Base-by-base conservation (phyloP, 2,888 invertebrate genomes). In the Eupithecia subfuscata region DNA sequence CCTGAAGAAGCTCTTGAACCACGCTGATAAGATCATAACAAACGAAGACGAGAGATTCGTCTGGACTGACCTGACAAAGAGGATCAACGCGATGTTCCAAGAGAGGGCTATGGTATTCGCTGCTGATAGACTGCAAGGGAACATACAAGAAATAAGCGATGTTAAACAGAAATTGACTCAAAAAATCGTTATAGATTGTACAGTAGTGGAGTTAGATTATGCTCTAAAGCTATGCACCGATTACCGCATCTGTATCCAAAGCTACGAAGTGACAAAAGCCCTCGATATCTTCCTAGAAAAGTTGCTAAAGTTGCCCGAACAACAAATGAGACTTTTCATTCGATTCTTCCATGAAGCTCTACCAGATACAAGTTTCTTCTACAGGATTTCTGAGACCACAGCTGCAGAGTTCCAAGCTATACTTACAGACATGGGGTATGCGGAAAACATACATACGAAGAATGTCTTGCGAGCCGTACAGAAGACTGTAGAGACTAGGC, bases 351-450 rank as follows among this genome's bases (percentile, higher is more conserved):
- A 83, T 30, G 81, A 79, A 67, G 71, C 75, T 22, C 34, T 81
- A 43, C 69, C 86, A 0, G 84, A 85, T 16, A 87, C 87, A 0
- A 79, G 80, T 3, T 90, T 92, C 76, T 89, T 88, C 74, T 82
- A 84, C 4, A 75, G 76, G 14, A 56, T 91, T n/a, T 84, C 78
- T n/a, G 88, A 87, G 9, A 80, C 76, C 1, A 88, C 88, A 4
- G 85, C 85, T 0, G 86, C 86, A 70, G 87, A 89, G 65, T 82
- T 92, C 18, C 91, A 91, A 83, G 77, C 87, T 0, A 86, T 91
- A 77, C 75, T 92, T n/a, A 89, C 89, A 56, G 91, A 92, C 63
- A 90, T 93, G 89, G 85, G 87, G 0, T 89, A 86, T 75, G 84
- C 88, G 2, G 85, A 87, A 30, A 84, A 82, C 48, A 86, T 89